Evolutionary conservation across 2,797 vertebrate species (phyloP).

Genomic region (Pangasius macronema): DNA sequence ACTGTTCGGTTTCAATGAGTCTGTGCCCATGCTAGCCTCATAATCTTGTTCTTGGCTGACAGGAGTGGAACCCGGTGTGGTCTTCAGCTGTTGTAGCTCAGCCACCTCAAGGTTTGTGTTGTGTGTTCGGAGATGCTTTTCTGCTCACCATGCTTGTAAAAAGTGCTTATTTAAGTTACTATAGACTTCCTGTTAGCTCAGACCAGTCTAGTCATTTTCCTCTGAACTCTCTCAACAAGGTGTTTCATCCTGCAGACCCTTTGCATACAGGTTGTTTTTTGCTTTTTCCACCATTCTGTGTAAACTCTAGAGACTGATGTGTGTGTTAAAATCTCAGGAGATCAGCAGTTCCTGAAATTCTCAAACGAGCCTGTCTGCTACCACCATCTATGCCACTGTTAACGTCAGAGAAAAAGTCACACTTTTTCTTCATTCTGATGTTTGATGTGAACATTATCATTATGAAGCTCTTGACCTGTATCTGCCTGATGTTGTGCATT

Average conservation of each 20-base stretch:
- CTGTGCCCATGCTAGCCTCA: neutral
- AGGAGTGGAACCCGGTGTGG: neutral
- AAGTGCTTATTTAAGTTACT: neutral
- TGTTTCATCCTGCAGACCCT: neutral
- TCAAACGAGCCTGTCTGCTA: neutral
- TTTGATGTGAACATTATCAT: neutral
- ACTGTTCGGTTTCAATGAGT: neutral
- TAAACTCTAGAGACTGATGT: neutral
- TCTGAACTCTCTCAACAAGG: neutral
- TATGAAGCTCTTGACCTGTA: neutral
- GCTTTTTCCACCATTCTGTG: neutral
- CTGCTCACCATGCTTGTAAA: neutral
- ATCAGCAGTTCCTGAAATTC: neutral
- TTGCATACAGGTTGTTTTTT: neutral
- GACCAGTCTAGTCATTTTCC: neutral
- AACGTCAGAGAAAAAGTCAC: too few species aligned
- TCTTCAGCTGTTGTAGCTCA: neutral
- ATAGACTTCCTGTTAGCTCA: neutral
- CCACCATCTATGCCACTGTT: neutral
- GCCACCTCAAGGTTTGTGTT: neutral
- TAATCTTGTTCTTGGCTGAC: neutral
- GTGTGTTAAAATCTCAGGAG: neutral
- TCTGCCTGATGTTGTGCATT: neutral
- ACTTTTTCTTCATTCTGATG: neutral
- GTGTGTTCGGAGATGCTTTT: neutral